Conservation (phyloP, 2,888 invertebrate species). For the Zhengitettix transpicula region DNA sequence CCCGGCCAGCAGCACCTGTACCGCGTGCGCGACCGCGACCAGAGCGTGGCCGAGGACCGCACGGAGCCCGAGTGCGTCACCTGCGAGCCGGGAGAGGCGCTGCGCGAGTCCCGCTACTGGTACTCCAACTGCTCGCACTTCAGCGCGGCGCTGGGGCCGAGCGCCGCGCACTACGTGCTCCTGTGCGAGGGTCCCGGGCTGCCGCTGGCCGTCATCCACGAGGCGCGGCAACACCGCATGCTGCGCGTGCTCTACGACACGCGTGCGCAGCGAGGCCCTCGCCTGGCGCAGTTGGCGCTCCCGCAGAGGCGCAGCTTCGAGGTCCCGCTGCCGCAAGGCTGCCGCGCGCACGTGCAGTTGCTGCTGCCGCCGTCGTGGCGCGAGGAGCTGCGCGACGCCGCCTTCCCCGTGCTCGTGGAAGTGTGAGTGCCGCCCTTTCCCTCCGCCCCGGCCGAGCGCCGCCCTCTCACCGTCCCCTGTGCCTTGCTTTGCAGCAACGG, state of each 20-base stretch:
- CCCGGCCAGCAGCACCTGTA: slow-evolving; percentile 81
- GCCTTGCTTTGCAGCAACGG: slow-evolving; percentile 49
- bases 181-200: slow-evolving; percentile 86
- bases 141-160: slow-evolving; percentile 48
- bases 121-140: slow-evolving; percentile 80
- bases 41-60: slow-evolving; percentile 43
- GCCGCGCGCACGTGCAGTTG: slow-evolving; percentile 73
- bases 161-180: slow-evolving; percentile 47
- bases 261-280: slow-evolving; percentile 35
- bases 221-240: slow-evolving; percentile 53
- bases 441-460: too few species aligned
- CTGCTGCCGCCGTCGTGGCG: slow-evolving; percentile 78
- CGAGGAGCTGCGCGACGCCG: slow-evolving; percentile 68
- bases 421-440: slow-evolving; percentile 39
- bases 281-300: slow-evolving; percentile 60
- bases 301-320: slow-evolving; percentile 70
- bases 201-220: slow-evolving; percentile 67
- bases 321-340: slow-evolving; percentile 71
- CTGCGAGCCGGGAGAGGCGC: slow-evolving; percentile 56
- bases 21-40: slow-evolving; percentile 60
- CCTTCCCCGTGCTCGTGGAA: slow-evolving; percentile 76
- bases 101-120: slow-evolving; percentile 55
- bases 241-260: slow-evolving; percentile 62
- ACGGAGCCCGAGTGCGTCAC: slow-evolving; percentile 71
- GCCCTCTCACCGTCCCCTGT: background rate